Base-by-base conservation (phyloP, 2,113 vertebrate genomes). In the Ascaphus truei region DNA sequence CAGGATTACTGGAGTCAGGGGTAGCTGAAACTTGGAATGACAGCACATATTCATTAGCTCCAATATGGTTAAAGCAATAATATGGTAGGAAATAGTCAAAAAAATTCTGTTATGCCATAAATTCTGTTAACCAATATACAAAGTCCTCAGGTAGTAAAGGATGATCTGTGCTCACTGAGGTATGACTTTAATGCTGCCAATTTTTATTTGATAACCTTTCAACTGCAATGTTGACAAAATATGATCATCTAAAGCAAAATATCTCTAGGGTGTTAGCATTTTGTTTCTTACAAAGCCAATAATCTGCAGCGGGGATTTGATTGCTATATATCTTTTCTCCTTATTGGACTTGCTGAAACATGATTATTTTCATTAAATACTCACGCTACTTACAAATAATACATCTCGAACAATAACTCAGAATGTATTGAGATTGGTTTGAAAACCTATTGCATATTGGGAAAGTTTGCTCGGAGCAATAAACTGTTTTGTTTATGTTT, bases 181-280 rank as follows among this genome's bases (percentile, higher is more conserved):
- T 31, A 60, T 50, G 55, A 69, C 66, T 59, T 69, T 41, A 45
- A 36, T 50, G 41, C 50, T 69, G 66, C 55, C 66, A 68, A 47
- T 50, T 48, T 47, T 37, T 58, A 68, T 43, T 58, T 68, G 26
- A 57, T 45, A 68, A 57, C 31, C 45, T 37, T 57, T 55, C 26
- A 56, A 47, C 58, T 68, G 58, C 51, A 68, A 18, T 68, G 34
- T 47, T 68, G 66, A 55, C 66, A 68, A 37, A 18, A 39, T 36
- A 26, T 11, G n/a, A n/a, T n/a, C n/a, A n/a, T n/a, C n/a, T n/a
- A n/a, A n/a, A n/a, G n/a, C n/a, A n/a, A n/a, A 60, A 13, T 60
- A 69, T 69, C 66, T 59, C 60, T 39, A 69, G 66, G 66, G 66
- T 69, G 55, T 59, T 58, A 45, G 27, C 43, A 60, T 60, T 55